Evolutionary conservation across 1,140 invertebrate species (phyloP).

Genomic region (Glossosoma conforme): DNA sequence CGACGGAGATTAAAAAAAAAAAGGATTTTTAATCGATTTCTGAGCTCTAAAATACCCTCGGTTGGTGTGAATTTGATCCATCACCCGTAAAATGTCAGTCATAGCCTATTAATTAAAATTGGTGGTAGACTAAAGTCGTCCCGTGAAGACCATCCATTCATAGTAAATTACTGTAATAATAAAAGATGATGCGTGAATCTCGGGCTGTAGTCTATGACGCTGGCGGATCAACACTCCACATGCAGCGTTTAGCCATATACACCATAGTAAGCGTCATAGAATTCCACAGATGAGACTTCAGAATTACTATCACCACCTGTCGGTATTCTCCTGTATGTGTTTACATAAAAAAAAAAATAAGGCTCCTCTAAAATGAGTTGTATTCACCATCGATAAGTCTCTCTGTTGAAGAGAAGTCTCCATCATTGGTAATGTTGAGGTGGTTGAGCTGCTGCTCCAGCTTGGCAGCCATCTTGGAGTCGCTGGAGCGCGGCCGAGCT

Average conservation of each 20-base stretch:
- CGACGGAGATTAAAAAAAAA: no score
- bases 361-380: background rate
- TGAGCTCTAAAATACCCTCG: no score
- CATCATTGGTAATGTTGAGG: constrained; percentile 24
- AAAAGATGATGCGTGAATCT: no score
- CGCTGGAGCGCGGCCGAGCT: constrained; percentile 41
- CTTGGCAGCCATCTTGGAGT: constrained; percentile 39
- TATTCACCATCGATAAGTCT: constrained; percentile 27
- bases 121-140: no score
- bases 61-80: no score
- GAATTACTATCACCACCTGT: background rate
- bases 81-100: no score
- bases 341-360: background rate
- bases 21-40: no score
- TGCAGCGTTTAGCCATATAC: background rate
- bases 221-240: no score
- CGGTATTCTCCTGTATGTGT: background rate
- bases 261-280: background rate
- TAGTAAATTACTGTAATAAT: no score
- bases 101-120: no score
- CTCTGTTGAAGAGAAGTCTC: constrained; percentile 27
- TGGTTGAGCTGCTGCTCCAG: constrained; percentile 36
- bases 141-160: no score
- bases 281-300: background rate
- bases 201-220: no score